Evolutionary conservation across 2,888 invertebrate species (phyloP).

Genomic region (Xylota sylvarum): DNA sequence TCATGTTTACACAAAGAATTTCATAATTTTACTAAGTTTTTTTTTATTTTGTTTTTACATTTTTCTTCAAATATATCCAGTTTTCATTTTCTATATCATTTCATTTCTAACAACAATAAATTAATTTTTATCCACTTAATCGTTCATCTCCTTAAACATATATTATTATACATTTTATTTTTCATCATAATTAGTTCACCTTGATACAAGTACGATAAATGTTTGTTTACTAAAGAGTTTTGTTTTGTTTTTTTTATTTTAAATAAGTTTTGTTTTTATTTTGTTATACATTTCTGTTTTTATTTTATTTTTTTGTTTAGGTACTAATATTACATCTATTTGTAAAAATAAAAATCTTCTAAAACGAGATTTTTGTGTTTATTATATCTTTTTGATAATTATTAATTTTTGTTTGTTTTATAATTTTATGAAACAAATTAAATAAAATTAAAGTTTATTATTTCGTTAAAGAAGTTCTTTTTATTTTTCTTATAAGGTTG

Average conservation of each 20-base stretch:
- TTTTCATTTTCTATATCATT: slow-evolving; percentile 68
- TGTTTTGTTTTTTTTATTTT: slow-evolving; percentile 32
- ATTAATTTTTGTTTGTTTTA: slow-evolving; percentile 33
- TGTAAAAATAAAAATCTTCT: slow-evolving; percentile 78
- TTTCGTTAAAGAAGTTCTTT: slow-evolving; percentile 16
- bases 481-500: slow-evolving; percentile 22
- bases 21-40: slow-evolving; percentile 70
- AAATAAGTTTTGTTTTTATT: slow-evolving; percentile 16
- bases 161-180: slow-evolving; percentile 29
- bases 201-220: slow-evolving; percentile 76
- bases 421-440: slow-evolving; percentile 21
- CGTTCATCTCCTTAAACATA: slow-evolving; percentile 63
- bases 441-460: background rate
- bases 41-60: slow-evolving; percentile 29
- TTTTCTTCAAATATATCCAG: slow-evolving; percentile 56
- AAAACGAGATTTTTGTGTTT: slow-evolving; percentile 78
- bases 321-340: slow-evolving; percentile 73
- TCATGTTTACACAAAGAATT: slow-evolving; percentile 74
- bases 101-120: slow-evolving; percentile 76
- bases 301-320: slow-evolving; percentile 55
- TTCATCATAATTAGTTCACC: slow-evolving; percentile 70
- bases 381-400: slow-evolving; percentile 47
- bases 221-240: slow-evolving; percentile 55
- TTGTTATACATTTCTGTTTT: slow-evolving; percentile 38
- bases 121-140: slow-evolving; percentile 60